A percentile compares a stretch with the other conserved stretches of the same genome.
phyloP scores from a whole-genome alignment of 2,888 invertebrate species.

The Prosapia bicincta region DNA sequence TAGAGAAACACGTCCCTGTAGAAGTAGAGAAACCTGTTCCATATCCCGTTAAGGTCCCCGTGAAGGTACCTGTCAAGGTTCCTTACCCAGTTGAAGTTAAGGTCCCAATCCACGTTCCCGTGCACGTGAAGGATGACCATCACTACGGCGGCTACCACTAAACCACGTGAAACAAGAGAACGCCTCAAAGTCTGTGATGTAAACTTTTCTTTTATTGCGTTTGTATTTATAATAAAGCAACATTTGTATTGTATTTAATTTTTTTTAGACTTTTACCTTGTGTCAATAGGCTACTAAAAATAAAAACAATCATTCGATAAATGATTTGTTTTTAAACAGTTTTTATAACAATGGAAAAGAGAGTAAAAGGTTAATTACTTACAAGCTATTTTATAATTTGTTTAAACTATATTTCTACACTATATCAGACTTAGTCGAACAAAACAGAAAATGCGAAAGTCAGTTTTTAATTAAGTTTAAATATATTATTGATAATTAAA shows the following conservation, averaged over 20 bases:
- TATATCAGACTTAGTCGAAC: too few relatives aligned
- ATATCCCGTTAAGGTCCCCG: constrained; percentile 67
- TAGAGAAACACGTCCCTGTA: constrained; percentile 72
- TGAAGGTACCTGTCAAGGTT: constrained; percentile 57
- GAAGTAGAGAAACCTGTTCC: constrained; percentile 75
- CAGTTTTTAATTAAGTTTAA: too few relatives aligned
- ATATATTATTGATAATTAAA: too few relatives aligned
- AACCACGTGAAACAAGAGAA: neutral
- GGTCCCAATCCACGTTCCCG: constrained; percentile 65
- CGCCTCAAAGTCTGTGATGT: neutral
- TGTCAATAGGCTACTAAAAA: too few relatives aligned
- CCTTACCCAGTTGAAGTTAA: constrained; percentile 60
- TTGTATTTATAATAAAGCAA: neutral
- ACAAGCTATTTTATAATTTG: too few relatives aligned
- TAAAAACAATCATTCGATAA: too few relatives aligned
- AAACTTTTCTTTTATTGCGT: neutral
- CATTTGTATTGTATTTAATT: neutral
- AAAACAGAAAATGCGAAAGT: too few relatives aligned
- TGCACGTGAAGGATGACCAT: constrained; percentile 51
- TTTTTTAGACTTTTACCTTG: too few relatives aligned
- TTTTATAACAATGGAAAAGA: too few relatives aligned
- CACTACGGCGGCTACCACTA: constrained; percentile 16
- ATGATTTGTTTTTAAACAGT: too few relatives aligned
- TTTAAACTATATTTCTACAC: too few relatives aligned
- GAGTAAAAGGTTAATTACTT: too few relatives aligned